Base-by-base conservation (phyloP, 2,113 vertebrate species). In the Phrynocephalus versicolor region DNA sequence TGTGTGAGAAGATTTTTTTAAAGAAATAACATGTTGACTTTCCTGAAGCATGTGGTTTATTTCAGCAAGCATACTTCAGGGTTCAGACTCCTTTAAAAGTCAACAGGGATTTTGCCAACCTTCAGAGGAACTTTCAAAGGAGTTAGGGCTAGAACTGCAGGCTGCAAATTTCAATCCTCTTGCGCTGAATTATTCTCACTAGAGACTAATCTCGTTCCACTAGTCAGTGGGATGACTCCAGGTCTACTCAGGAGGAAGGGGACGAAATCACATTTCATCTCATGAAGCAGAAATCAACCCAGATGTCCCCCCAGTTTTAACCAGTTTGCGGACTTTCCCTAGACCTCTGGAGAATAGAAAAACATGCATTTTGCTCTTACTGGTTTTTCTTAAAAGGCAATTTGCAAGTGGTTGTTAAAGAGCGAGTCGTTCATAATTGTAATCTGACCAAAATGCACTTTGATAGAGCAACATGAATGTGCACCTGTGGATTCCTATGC, bases 1-100 rank as follows among this genome's bases (percentile, higher is more conserved):
- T 91, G 62, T 90, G 58, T 85, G 89, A 92, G 27, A 5, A 14
- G 37, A 88, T 3, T 30, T 33, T 74, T 75, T 89, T n/a, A n/a
- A 51, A 51, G 10, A 5, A 51, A 87, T 72, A 12, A n/a, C 73
- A 33, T 14, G 19, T 91, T 92, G 83, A 94, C 76, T 89, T 87
- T 91, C 85, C 88, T 93, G 3, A 62, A 83, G 87, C 93, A 83
- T 95, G 71, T 91, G 89, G 92, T 72, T 91, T 91, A 79, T 91
- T 80, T 85, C 85, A 90, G 62, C 93, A 86, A 90, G 62, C 93
- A 86, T 88, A 87, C 88, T 76, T 89, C 37, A 88, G 87, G 83
- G 87, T 75, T 89, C 58, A 73, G 55, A 19, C 39, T 16, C 58
- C 19, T 80, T 80, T 30, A 37, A 70, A 74, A 74, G 39, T 58